These are phyloP conservation scores for Rousettus madagascariensis DNA, from an alignment of 2,797 vertebrate species.

Conservation along the genomic window DNA sequence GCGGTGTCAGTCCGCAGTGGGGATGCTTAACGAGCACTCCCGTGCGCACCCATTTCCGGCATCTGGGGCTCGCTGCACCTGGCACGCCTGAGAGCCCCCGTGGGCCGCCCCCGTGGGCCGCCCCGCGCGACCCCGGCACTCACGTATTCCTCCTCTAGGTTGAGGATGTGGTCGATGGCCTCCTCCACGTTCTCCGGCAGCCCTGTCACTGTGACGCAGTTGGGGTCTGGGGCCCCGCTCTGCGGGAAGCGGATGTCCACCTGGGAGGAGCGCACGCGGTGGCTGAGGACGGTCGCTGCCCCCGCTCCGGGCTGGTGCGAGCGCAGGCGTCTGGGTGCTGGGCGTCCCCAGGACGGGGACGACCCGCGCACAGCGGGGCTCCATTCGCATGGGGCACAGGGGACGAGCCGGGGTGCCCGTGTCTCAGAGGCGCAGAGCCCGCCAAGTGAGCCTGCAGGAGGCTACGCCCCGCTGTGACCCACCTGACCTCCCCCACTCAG, in stretches of 20 bases:
- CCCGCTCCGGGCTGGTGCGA: too few relatives aligned
- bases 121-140: constrained; percentile 70
- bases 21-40: neutral
- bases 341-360: too few relatives aligned
- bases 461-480: neutral
- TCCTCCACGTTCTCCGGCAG: constrained; percentile 98
- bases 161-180: constrained; percentile 98
- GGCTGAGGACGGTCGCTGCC: too few relatives aligned
- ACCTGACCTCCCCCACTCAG: fast-evolving
- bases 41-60: neutral
- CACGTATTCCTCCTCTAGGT: constrained; percentile 98
- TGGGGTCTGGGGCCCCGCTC: constrained; percentile 94
- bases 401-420: too few relatives aligned
- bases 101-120: neutral
- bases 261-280: constrained; percentile 78
- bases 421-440: too few relatives aligned
- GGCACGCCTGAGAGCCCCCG: neutral
- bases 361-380: too few relatives aligned
- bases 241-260: constrained; percentile 99
- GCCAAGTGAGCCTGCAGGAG: too few relatives aligned
- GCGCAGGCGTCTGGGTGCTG: too few relatives aligned
- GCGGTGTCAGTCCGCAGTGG: neutral
- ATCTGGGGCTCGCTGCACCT: neutral
- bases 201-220: constrained; percentile 95
- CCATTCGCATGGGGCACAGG: too few relatives aligned